Evolutionary conservation across 2,113 vertebrate genomes (phyloP).

Genomic region (Otus sunia): DNA sequence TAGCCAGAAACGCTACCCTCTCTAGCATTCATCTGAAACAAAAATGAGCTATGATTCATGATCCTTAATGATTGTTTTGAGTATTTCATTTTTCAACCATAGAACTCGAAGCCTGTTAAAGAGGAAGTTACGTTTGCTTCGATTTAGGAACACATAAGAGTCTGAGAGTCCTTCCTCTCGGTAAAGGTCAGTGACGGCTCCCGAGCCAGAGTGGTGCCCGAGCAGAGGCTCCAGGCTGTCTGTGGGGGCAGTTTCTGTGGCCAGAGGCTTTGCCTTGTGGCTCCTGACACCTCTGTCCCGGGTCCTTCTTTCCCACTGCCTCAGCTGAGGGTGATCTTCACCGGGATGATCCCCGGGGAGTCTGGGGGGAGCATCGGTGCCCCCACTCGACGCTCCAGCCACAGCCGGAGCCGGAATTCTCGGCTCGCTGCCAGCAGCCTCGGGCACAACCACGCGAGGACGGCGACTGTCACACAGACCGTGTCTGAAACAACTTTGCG

Average conservation of each 20-base stretch:
- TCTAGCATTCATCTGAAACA: background rate
- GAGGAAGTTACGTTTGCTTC: background rate
- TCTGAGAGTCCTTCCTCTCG: background rate
- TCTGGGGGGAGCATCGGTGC: background rate
- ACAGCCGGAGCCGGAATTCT: accelerated
- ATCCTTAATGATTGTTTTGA: accelerated
- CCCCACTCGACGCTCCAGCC: background rate
- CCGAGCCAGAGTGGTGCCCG: background rate
- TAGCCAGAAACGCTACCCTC: background rate
- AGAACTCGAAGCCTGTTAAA: accelerated
- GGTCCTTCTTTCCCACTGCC: background rate
- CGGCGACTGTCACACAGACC: accelerated
- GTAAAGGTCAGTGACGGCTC: background rate
- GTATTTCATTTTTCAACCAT: background rate
- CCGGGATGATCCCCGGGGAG: background rate
- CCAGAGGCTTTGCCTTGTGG: background rate
- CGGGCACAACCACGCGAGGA: accelerated
- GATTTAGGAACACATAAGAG: background rate
- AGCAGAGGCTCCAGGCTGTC: background rate
- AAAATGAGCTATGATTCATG: accelerated
- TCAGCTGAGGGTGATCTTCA: background rate
- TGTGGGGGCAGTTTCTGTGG: accelerated
- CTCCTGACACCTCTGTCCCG: background rate
- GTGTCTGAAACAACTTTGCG: accelerated
- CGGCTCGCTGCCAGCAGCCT: background rate